Base-by-base conservation (phyloP, 2,113 vertebrate genomes). In the Pygoscelis antarcticus region DNA sequence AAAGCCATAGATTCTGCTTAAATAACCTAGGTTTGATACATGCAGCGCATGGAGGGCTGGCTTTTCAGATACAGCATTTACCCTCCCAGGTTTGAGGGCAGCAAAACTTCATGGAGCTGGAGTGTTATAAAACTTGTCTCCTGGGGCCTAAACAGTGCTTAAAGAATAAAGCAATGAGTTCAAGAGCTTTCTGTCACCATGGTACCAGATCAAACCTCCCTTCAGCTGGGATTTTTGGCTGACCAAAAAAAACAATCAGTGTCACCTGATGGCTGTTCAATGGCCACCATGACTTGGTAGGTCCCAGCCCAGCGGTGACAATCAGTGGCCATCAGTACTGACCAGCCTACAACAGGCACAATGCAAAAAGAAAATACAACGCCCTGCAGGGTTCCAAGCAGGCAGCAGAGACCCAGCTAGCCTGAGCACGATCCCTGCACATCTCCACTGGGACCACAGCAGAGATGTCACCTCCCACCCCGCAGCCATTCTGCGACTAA, bases 1-100 rank as follows among this genome's bases (percentile, higher is more conserved):
- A 78, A 91, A 93, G 79, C 79, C 52, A 44, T 9, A 77, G 60
- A 71, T 81, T 89, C 91, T 90, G 82, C 76, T 76, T 52, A 83
- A 91, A 87, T 86, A 82, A 18, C 82, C 17, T 26, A 16, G 27
- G 77, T 22, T 93, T 34, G 87, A 47, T 55, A 5, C 4, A 2
- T 30, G 12, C 42, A 66, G 55, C 23, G 11, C 85, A 16, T 5
- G 15, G 23, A 40, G 30, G 40, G 78, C 49, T 65, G 84, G 27
- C 21, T 94, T 72, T 27, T 54, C 44, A 47, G n/a, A 3, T 36
- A 4, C 12, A 9, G 49, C 17, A 1, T 55, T 83, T 66, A 44
- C 75, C 42, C 61, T 82, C 61, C 70, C 32, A n/a, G 57, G 17
- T 84, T 40, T 77, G 81, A 95, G 84, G 74, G 58, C 69, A 91